phyloP scores from a whole-genome alignment of 2,888 invertebrate genomes.

The Amblyjoppa fuscipennis region DNA sequence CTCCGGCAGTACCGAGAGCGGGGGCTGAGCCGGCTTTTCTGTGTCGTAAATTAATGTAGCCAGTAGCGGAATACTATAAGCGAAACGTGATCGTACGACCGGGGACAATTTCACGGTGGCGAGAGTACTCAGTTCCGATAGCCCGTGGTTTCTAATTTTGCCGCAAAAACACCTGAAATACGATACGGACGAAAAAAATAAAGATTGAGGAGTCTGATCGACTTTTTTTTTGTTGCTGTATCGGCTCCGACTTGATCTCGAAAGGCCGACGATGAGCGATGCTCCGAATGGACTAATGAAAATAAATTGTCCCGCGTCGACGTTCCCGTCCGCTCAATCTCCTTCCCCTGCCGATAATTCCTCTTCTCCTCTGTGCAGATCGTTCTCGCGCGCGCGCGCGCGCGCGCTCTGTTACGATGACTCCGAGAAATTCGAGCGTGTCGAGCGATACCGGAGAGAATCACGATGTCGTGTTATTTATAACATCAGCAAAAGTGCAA shows the following conservation, averaged over 20 bases:
- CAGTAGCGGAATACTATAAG: conserved; percentile 61
- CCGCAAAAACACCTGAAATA: background rate
- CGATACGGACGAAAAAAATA: background rate
- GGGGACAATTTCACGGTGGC: conserved; percentile 62
- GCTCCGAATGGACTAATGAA: no score
- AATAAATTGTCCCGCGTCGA: no score
- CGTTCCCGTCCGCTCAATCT: no score
- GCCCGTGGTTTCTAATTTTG: conserved; percentile 6
- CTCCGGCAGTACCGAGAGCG: conserved; percentile 20
- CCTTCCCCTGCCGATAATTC: background rate
- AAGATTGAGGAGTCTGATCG: background rate
- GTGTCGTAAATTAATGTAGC: conserved; percentile 66
- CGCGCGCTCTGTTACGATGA: conserved; percentile 46
- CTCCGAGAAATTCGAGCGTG: conserved; percentile 56
- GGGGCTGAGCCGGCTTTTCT: conserved; percentile 38
- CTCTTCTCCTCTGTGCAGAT: background rate
- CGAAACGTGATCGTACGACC: conserved; percentile 44
- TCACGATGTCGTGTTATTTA: conserved; percentile 60
- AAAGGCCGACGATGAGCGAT: no score
- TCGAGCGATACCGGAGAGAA: conserved; percentile 41
- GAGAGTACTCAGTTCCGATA: conserved; percentile 13
- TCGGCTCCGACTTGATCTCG: no score
- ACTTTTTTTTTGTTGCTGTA: no score
- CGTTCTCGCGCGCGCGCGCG: conserved; percentile 31
- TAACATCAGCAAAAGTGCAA: conserved; percentile 63